These are phyloP conservation scores for Venturia canescens DNA, from an alignment of 1,140 invertebrate species.

Conservation along the genomic window DNA sequence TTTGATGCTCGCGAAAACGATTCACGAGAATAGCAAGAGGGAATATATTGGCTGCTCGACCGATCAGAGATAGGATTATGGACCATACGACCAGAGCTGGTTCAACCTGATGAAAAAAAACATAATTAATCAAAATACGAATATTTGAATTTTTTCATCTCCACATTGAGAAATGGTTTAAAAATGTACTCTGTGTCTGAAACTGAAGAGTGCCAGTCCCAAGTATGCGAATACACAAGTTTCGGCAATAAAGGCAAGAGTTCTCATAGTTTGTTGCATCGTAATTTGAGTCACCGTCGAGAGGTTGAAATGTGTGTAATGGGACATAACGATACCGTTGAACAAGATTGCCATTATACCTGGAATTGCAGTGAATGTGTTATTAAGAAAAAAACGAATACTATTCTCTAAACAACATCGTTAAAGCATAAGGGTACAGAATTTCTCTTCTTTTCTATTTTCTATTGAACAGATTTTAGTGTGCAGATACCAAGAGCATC, in stretches of 20 bases:
- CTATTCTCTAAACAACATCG: not conserved
- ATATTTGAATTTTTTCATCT: not conserved
- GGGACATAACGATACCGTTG: conserved; percentile 99
- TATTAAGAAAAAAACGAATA: not conserved
- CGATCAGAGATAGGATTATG: conserved; percentile 93
- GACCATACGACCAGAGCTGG: conserved; percentile 94
- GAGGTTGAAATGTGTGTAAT: conserved; percentile 99
- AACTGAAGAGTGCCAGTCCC: conserved; percentile 98
- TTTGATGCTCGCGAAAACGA: conserved; percentile 97
- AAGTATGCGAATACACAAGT: conserved; percentile 99
- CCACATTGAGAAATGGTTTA: not conserved
- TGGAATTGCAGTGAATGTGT: conserved; percentile 72
- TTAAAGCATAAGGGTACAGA: not conserved
- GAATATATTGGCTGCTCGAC: conserved; percentile 97
- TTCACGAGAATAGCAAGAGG: conserved; percentile 96
- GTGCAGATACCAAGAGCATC: too few relatives aligned
- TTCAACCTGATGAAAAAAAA: conserved; percentile 77
- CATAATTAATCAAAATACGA: not conserved
- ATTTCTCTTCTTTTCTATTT: too few relatives aligned
- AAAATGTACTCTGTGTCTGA: conserved; percentile 83
- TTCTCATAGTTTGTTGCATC: conserved; percentile 99
- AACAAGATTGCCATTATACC: conserved; percentile 99
- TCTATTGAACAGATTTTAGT: too few relatives aligned
- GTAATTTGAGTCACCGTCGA: conserved; percentile 99
- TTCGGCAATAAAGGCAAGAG: conserved; percentile 97